Conservation (phyloP, 2,888 invertebrate species). For the Eremobia ochroleuca region DNA sequence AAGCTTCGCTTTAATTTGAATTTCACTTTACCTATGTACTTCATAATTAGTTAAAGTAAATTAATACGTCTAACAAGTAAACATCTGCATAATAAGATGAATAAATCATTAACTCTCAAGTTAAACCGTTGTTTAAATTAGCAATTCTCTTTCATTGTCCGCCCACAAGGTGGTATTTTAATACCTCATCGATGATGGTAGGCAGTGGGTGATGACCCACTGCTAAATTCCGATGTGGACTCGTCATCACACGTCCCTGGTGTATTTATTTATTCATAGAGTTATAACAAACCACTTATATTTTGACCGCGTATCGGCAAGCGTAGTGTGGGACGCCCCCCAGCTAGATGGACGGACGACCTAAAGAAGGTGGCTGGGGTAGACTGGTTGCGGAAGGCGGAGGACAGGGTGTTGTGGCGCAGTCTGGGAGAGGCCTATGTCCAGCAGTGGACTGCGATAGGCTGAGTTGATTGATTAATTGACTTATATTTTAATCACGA, state of each 20-base stretch:
- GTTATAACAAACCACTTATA: slow-evolving; percentile 22
- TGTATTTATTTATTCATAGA: background rate
- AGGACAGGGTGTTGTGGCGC: too few species aligned
- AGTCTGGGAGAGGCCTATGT: too few species aligned
- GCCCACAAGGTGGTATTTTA: slow-evolving; percentile 35
- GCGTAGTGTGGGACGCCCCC: too few species aligned
- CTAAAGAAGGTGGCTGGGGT: too few species aligned
- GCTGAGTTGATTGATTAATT: too few species aligned
- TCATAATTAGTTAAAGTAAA: background rate
- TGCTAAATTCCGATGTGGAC: slow-evolving; percentile 7
- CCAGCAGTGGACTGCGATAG: too few species aligned
- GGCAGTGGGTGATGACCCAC: too few species aligned
- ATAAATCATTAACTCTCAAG: slow-evolving; percentile 37
- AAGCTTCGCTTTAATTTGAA: background rate
- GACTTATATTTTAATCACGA: slow-evolving; percentile 21
- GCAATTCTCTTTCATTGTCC: slow-evolving; percentile 12
- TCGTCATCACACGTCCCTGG: slow-evolving; percentile 35
- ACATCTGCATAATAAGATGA: background rate
- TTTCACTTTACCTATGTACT: background rate
- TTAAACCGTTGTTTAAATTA: slow-evolving; percentile 55
- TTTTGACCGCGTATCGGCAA: slow-evolving; percentile 17
- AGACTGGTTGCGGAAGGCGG: too few species aligned
- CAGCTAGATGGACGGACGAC: too few species aligned
- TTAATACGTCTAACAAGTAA: background rate
- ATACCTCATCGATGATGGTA: slow-evolving; percentile 37